Percentiles rank a stretch among this genome's conserved stretches.
Conservation (phyloP, 2,113 vertebrate species). For the Sinosuthora webbiana region DNA sequence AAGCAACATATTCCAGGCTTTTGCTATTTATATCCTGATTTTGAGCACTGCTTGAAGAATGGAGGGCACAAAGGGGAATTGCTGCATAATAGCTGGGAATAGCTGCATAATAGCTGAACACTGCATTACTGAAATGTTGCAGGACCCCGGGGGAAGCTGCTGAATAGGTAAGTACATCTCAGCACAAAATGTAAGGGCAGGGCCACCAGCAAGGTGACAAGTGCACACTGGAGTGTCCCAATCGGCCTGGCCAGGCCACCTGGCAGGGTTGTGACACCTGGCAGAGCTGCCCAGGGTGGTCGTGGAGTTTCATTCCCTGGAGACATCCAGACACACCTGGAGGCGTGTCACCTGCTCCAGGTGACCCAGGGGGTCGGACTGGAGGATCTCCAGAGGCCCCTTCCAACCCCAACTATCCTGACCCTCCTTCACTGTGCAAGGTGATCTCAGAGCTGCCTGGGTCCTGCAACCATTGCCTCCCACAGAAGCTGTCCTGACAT, state of each 20-base stretch:
- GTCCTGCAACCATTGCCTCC: not conserved
- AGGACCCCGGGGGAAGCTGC: not conserved
- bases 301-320: not conserved
- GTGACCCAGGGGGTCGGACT: not conserved
- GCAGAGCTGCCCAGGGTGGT: not conserved
- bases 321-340: not conserved
- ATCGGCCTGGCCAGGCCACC: not conserved
- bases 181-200: not conserved
- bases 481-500: not conserved
- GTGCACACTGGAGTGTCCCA: not conserved
- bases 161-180: not conserved
- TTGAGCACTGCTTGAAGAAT: not conserved
- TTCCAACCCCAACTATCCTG: not conserved
- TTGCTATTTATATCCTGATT: slow-evolving; percentile 13
- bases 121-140: not conserved
- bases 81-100: not conserved
- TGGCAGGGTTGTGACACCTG: not conserved
- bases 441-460: rapidly evolving
- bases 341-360: not conserved
- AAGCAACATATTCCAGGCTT: not conserved
- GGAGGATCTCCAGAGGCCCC: not conserved
- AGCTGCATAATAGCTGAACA: not conserved
- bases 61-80: not conserved
- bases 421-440: not conserved
- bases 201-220: not conserved